phyloP scores from a whole-genome alignment of 2,113 vertebrate genomes.

The Sylvilagus bachmani region DNA sequence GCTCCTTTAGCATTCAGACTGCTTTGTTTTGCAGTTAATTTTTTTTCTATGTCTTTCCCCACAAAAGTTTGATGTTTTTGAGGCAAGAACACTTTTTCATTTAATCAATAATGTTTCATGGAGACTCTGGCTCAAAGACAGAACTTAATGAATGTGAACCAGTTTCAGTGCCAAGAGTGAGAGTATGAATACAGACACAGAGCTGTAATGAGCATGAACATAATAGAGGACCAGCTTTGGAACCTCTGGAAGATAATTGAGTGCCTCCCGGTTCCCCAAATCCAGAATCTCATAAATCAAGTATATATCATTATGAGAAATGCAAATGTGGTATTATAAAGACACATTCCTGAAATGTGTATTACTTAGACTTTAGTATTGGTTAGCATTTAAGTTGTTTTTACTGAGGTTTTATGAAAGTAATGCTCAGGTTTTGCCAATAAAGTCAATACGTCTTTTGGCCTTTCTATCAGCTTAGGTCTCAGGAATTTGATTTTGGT shows the following conservation, averaged over 20 bases:
- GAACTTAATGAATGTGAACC: conserved; percentile 29
- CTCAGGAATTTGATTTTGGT: not conserved
- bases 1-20: not conserved
- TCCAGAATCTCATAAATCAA: not conserved
- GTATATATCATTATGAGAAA: conserved; percentile 1
- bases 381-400: conserved; percentile 37
- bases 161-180: conserved; percentile 30
- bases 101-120: not conserved
- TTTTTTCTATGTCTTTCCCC: not conserved
- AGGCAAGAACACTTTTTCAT: conserved; percentile 30
- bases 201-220: not conserved
- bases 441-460: not conserved
- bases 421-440: not conserved
- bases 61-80: conserved; percentile 24
- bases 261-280: not conserved
- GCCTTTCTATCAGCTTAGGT: not conserved
- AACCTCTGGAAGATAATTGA: not conserved
- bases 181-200: not conserved
- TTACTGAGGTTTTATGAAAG: not conserved
- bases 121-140: conserved; percentile 5
- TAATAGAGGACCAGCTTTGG: not conserved
- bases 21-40: conserved; percentile 21
- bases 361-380: not conserved
- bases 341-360: not conserved
- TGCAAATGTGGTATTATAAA: not conserved